Percentiles rank a stretch among this genome's conserved stretches.
Evolutionary conservation across 2,888 invertebrate genomes (phyloP).

Genomic region (Catotricha subobsoleta): DNA sequence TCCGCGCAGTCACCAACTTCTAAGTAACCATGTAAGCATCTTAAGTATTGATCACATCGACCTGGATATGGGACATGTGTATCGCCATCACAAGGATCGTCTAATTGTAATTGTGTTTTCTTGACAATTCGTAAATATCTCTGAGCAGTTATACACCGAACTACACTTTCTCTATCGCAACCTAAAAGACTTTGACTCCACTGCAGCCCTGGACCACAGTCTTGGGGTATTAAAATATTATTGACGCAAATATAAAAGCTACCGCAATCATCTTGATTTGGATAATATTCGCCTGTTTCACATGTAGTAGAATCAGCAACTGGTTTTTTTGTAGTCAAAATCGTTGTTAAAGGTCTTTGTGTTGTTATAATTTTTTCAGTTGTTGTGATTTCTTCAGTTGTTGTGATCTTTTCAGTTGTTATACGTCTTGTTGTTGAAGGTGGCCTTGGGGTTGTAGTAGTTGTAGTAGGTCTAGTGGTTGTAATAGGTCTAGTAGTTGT

Average conservation of each 20-base stretch:
- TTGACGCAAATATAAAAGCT: slow-evolving; percentile 65
- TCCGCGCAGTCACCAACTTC: slow-evolving; percentile 51
- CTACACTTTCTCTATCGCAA: slow-evolving; percentile 58
- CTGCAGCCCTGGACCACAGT: slow-evolving; percentile 57
- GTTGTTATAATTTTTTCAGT: slow-evolving; percentile 13
- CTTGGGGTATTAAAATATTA: slow-evolving; percentile 45
- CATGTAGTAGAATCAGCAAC: slow-evolving; percentile 33
- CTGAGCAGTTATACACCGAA: slow-evolving; percentile 34
- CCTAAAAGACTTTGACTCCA: slow-evolving; percentile 47
- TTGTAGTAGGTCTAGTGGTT: slow-evolving; percentile 17
- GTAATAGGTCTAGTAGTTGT: slow-evolving; percentile 19
- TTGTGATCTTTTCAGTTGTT: slow-evolving; percentile 16
- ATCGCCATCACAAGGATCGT: slow-evolving; percentile 42
- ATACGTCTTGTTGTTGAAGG: slow-evolving; percentile 16
- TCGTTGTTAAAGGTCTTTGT: slow-evolving; percentile 22
- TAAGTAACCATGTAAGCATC: slow-evolving; percentile 62
- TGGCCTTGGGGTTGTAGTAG: slow-evolving; percentile 21
- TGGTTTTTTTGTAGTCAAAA: slow-evolving; percentile 18
- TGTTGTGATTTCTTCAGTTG: slow-evolving; percentile 14
- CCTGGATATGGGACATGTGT: slow-evolving; percentile 43
- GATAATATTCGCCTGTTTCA: slow-evolving; percentile 54
- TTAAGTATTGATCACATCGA: slow-evolving; percentile 55
- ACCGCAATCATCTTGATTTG: slow-evolving; percentile 47
- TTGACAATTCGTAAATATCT: slow-evolving; percentile 21
- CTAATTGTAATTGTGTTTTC: slow-evolving; percentile 20